A percentile compares a stretch with the other conserved stretches of the same genome.
Conservation (phyloP, 2,888 invertebrate genomes). For the Apoderus coryli region DNA sequence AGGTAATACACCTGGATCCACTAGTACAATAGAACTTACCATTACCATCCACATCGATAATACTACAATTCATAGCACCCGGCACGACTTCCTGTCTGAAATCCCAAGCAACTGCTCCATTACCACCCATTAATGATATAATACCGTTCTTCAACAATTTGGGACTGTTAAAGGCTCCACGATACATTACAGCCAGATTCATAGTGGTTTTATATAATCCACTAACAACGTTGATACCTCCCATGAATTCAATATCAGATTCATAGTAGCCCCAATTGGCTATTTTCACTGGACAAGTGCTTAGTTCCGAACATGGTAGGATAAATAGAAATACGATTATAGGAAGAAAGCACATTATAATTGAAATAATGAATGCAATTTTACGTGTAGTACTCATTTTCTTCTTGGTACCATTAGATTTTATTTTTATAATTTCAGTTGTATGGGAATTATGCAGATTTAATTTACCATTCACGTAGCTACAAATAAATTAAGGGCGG, state of each 20-base stretch:
- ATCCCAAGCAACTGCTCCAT: conserved; percentile 61
- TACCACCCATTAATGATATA: conserved; percentile 27
- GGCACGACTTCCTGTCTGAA: conserved; percentile 54
- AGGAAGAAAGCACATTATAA: conserved; percentile 54
- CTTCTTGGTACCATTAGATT: conserved; percentile 17
- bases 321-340: conserved; percentile 62
- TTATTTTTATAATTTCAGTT: too few relatives aligned
- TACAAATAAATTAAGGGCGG: too few relatives aligned
- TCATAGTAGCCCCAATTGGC: conserved; percentile 55
- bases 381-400: conserved; percentile 52
- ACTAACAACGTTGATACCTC: conserved; percentile 52
- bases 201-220: conserved; percentile 47
- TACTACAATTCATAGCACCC: conserved; percentile 54
- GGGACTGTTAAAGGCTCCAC: conserved; percentile 48
- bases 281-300: conserved; percentile 50
- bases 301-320: conserved; percentile 56
- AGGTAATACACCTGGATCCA: too few relatives aligned
- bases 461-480: too few relatives aligned
- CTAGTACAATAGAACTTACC: too few relatives aligned
- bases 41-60: conserved; percentile 58
- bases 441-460: too few relatives aligned
- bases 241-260: conserved; percentile 53
- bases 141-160: conserved; percentile 33
- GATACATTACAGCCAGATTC: conserved; percentile 59
- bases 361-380: conserved; percentile 53